phyloP scores from a whole-genome alignment of 2,888 invertebrate genomes.

The Nomada hirtipes region DNA sequence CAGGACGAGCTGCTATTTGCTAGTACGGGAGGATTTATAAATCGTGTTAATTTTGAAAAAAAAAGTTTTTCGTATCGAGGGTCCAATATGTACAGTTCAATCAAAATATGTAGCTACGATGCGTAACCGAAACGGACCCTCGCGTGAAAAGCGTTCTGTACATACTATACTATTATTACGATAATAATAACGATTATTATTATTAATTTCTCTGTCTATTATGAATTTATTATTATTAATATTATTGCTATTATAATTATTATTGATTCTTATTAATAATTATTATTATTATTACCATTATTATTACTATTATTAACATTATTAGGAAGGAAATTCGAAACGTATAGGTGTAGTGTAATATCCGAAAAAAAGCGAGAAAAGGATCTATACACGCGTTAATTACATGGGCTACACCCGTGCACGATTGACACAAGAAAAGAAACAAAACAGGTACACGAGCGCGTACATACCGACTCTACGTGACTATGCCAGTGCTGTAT shows the following conservation, averaged over 20 bases:
- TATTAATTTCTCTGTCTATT: conserved; percentile 82
- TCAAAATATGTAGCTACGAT: conserved; percentile 76
- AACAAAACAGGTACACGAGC: conserved; percentile 39
- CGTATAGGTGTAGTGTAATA: conserved; percentile 74
- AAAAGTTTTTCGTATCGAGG: conserved; percentile 72
- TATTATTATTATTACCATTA: conserved; percentile 75
- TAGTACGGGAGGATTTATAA: conserved; percentile 76
- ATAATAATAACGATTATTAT: conserved; percentile 79
- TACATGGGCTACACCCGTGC: conserved; percentile 45
- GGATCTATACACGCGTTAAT: conserved; percentile 45
- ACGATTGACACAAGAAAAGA: conserved; percentile 22
- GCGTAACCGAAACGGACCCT: conserved; percentile 76
- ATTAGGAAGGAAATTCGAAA: conserved; percentile 62
- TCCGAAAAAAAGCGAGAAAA: conserved; percentile 65
- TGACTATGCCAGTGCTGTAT: conserved; percentile 81
- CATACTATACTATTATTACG: conserved; percentile 81
- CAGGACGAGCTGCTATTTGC: conserved; percentile 76
- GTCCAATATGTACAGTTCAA: conserved; percentile 80
- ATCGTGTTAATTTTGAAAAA: conserved; percentile 76
- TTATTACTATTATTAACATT: conserved; percentile 67
- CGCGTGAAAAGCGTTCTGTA: conserved; percentile 80
- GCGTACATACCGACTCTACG: conserved; percentile 69
- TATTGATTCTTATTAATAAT: conserved; percentile 71
- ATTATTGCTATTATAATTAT: conserved; percentile 74
- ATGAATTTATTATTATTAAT: conserved; percentile 81